Evolutionary conservation across 2,113 vertebrate species (phyloP).

Genomic region (Chlamydotis undulata): DNA sequence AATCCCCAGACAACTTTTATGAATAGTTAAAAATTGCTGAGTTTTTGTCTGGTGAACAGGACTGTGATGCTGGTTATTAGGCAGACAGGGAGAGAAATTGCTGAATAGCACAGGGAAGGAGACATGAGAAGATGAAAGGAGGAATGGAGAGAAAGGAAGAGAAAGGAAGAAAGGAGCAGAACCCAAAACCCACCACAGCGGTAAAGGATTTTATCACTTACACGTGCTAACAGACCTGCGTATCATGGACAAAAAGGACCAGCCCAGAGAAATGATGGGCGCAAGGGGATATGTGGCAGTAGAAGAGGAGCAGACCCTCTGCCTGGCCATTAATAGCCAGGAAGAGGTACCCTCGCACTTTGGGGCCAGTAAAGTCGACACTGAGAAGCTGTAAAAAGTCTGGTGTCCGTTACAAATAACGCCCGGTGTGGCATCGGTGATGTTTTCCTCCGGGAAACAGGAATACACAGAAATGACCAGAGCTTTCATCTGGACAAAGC

Average conservation of each 20-base stretch:
- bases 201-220: neutral
- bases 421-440: neutral
- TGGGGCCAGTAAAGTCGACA: neutral
- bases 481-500: neutral
- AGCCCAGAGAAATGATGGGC: neutral
- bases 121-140: neutral
- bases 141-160: neutral
- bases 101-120: neutral
- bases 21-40: neutral
- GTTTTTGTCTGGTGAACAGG: neutral
- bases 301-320: neutral
- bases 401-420: neutral
- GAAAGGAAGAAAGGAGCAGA: neutral
- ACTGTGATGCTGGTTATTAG: neutral
- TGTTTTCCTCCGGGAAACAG: neutral
- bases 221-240: fast-evolving
- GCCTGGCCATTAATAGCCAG: neutral
- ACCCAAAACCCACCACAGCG: neutral
- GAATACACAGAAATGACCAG: neutral
- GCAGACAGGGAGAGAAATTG: neutral
- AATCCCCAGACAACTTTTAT: neutral
- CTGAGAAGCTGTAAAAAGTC: neutral
- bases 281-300: neutral
- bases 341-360: neutral
- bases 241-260: neutral